These are phyloP conservation scores for Naja naja DNA, from an alignment of 2,113 vertebrate species.

Conservation along the genomic window DNA sequence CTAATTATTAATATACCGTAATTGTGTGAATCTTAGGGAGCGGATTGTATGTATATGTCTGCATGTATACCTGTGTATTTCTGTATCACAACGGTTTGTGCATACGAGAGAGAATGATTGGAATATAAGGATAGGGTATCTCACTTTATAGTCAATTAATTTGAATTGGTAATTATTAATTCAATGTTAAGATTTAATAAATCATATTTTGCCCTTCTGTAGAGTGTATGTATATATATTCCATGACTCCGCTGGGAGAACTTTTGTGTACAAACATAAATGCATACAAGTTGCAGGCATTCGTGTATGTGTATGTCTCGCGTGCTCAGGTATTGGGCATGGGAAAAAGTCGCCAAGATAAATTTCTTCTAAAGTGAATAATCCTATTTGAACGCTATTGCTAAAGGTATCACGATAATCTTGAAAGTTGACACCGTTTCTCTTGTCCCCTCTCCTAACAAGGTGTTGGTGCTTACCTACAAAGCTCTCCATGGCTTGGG, in stretches of 20 bases:
- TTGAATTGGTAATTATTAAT: not conserved
- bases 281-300: not conserved
- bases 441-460: not conserved
- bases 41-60: not conserved
- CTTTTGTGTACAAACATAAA: not conserved
- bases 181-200: not conserved
- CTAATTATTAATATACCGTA: not conserved
- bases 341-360: not conserved
- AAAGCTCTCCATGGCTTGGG: no score
- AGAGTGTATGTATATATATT: not conserved
- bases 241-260: not conserved
- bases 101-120: not conserved
- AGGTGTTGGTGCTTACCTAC: no score
- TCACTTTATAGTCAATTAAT: not conserved
- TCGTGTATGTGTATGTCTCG: not conserved
- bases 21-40: not conserved
- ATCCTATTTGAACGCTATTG: not conserved
- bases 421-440: not conserved
- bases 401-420: not conserved
- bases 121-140: not conserved
- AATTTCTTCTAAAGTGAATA: not conserved
- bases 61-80: not conserved
- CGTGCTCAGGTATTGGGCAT: not conserved
- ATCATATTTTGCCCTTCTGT: not conserved
- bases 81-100: not conserved